phyloP scores from a whole-genome alignment of 1,140 invertebrate species.

The Phymorhynchus buccinoides region DNA sequence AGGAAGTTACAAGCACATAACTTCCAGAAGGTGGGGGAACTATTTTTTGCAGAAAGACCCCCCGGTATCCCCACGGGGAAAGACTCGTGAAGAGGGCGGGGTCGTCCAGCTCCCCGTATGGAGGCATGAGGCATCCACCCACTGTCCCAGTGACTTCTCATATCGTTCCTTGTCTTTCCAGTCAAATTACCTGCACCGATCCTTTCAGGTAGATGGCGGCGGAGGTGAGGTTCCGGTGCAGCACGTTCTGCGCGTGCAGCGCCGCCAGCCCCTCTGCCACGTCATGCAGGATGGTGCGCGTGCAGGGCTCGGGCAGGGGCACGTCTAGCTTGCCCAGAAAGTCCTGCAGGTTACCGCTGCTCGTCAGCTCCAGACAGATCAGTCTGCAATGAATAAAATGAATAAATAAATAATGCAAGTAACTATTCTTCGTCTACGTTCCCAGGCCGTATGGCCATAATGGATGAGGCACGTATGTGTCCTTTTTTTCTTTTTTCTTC shows the following conservation, averaged over 20 bases:
- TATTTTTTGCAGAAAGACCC: too few species aligned
- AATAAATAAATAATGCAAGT: too few species aligned
- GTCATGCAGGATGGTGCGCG: slow-evolving; percentile 66
- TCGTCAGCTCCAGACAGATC: slow-evolving; percentile 65
- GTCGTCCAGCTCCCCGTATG: too few species aligned
- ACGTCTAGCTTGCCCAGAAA: slow-evolving; percentile 57
- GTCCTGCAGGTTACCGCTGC: slow-evolving; percentile 62
- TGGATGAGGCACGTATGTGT: background rate
- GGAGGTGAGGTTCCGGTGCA: slow-evolving; percentile 65
- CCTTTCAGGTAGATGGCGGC: slow-evolving; percentile 67
- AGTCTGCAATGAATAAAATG: slow-evolving; percentile 63
- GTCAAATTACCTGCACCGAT: slow-evolving; percentile 64
- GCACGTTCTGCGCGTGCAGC: slow-evolving; percentile 65
- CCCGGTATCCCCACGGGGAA: too few species aligned
- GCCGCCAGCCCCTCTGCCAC: slow-evolving; percentile 64
- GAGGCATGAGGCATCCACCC: too few species aligned
- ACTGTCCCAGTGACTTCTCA: too few species aligned
- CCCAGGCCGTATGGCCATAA: too few species aligned
- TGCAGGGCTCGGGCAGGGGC: slow-evolving; percentile 63
- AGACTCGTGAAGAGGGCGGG: too few species aligned
- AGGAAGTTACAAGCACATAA: too few species aligned
- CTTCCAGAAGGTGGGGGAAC: too few species aligned
- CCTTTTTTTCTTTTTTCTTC: background rate
- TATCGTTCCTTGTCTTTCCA: background rate
- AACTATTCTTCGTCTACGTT: too few species aligned